Conservation (phyloP, 2,888 invertebrate species). For the Colletes collaris region DNA sequence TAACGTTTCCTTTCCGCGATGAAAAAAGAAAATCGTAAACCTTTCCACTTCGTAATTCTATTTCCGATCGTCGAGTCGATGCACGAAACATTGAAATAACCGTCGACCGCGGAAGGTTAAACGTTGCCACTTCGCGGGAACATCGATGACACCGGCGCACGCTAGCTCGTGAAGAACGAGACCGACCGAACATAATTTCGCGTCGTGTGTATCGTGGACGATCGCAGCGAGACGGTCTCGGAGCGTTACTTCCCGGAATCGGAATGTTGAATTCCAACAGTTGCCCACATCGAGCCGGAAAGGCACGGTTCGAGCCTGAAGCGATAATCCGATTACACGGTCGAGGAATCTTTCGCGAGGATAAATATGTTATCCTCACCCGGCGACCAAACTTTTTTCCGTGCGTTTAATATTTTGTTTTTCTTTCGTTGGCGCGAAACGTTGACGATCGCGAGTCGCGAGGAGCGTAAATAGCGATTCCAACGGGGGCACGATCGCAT, state of each 20-base stretch:
- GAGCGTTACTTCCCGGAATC: not conserved
- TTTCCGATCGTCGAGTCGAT: too few relatives aligned
- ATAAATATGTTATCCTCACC: not conserved
- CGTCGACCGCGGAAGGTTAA: too few relatives aligned
- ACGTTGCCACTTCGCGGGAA: too few relatives aligned
- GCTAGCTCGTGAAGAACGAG: slow-evolving; percentile 21
- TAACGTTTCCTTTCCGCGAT: too few relatives aligned
- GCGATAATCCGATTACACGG: not conserved
- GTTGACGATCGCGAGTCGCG: too few relatives aligned
- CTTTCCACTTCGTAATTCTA: too few relatives aligned
- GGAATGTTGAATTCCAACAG: not conserved
- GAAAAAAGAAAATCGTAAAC: too few relatives aligned
- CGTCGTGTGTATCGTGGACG: not conserved
- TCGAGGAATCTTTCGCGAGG: not conserved
- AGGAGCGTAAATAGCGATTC: not conserved
- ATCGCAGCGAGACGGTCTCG: slow-evolving; percentile 18
- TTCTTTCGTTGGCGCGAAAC: not conserved
- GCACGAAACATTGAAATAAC: too few relatives aligned
- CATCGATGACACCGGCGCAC: not conserved
- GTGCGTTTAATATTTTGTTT: not conserved
- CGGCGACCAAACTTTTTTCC: not conserved
- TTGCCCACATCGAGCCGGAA: not conserved
- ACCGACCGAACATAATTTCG: slow-evolving; percentile 17
- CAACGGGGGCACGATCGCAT: slow-evolving; percentile 6
- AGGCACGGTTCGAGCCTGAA: not conserved